phyloP scores from a whole-genome alignment of 1,140 invertebrate species.

The Augochlora pura region DNA sequence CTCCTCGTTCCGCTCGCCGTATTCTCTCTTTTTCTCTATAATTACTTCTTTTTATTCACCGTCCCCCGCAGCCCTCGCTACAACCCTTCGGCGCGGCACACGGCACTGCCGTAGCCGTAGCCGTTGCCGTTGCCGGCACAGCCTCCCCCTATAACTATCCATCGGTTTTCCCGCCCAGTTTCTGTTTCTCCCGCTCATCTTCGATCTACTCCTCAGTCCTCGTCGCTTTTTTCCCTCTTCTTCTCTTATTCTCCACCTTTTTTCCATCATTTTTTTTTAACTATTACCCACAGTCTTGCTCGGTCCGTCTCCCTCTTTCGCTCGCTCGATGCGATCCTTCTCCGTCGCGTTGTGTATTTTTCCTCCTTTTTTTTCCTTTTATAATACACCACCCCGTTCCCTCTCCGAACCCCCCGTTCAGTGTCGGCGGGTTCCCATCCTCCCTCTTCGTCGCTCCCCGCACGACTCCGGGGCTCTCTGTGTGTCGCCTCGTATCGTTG shows the following conservation, averaged over 20 bases:
- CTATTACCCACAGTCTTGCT: conserved; percentile 14
- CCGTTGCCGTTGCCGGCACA: no score
- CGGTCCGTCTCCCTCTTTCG: not conserved
- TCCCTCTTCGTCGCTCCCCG: conserved; percentile 34
- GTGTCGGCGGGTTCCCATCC: conserved; percentile 36
- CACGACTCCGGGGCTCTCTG: not conserved
- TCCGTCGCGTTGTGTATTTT: conserved; percentile 43
- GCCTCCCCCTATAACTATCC: conserved; percentile 28
- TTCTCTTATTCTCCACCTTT: not conserved
- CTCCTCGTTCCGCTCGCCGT: conserved; percentile 20
- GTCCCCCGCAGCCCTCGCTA: not conserved
- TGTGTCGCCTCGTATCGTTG: conserved; percentile 57
- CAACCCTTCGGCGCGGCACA: no score
- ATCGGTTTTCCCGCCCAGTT: conserved; percentile 35
- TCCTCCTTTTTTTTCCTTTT: conserved; percentile 40
- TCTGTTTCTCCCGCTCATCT: conserved; percentile 33
- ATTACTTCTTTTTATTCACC: conserved; percentile 32
- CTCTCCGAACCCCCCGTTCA: not conserved
- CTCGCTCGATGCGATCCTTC: conserved; percentile 4
- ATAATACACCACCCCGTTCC: conserved; percentile 33
- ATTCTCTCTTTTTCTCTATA: conserved; percentile 31
- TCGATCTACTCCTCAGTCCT: conserved; percentile 21
- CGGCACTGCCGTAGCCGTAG: no score
- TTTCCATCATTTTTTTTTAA: conserved; percentile 22
- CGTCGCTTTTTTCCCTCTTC: conserved; percentile 1